phyloP scores from a whole-genome alignment of 2,797 vertebrate genomes.

The Lates japonicus region DNA sequence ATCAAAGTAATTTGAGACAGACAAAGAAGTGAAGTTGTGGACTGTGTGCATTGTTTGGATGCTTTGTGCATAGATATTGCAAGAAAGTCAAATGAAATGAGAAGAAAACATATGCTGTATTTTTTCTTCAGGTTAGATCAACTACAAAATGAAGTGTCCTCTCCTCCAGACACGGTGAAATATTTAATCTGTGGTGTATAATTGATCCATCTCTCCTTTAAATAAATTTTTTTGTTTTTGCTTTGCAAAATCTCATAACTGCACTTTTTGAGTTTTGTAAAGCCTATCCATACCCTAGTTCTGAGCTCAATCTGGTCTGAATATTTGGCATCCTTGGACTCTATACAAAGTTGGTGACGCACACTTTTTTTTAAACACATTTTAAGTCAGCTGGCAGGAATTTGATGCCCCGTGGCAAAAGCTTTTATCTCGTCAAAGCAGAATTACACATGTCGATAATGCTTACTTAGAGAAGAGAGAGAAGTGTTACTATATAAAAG shows the following conservation, averaged over 20 bases:
- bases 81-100: slow-evolving; percentile 32
- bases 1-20: not conserved
- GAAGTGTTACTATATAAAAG: slow-evolving; percentile 25
- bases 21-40: not conserved
- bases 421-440: slow-evolving; percentile 46
- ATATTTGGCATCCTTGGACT: slow-evolving; percentile 23
- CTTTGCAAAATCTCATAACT: slow-evolving; percentile 18
- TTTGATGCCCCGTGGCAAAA: slow-evolving; percentile 12
- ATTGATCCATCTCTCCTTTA: slow-evolving; percentile 55
- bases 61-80: not conserved
- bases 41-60: not conserved
- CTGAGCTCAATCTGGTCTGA: slow-evolving; percentile 18
- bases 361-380: slow-evolving; percentile 20
- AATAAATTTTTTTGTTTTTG: slow-evolving; percentile 43
- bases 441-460: slow-evolving; percentile 35
- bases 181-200: slow-evolving; percentile 65
- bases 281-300: slow-evolving; percentile 32
- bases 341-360: slow-evolving; percentile 30
- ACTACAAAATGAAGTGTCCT: slow-evolving; percentile 30
- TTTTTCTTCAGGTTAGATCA: slow-evolving; percentile 40
- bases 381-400: slow-evolving; percentile 27
- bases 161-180: slow-evolving; percentile 52
- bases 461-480: slow-evolving; percentile 20
- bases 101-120: not conserved
- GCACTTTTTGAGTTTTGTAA: slow-evolving; percentile 22